phyloP scores from a whole-genome alignment of 2,113 vertebrate genomes.

The Gila orcuttii region DNA sequence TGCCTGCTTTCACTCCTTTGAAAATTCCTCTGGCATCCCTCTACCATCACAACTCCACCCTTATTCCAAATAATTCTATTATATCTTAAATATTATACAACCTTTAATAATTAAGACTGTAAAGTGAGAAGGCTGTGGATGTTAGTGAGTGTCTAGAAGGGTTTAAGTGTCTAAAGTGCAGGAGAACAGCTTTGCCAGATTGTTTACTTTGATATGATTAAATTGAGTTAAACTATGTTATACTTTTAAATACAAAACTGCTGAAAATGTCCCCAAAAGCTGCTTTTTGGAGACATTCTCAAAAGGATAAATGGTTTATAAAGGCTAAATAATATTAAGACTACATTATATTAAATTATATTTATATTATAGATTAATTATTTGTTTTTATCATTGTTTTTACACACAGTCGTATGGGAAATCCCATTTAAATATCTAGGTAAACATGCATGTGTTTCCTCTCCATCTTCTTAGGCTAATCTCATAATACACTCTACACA shows the following conservation, averaged over 20 bases:
- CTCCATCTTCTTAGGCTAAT: slow-evolving; percentile 64
- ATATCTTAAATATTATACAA: slow-evolving; percentile 31
- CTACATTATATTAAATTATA: no score
- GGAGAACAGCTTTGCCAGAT: not conserved
- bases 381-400: not conserved
- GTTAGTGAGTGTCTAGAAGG: not conserved
- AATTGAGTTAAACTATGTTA: not conserved
- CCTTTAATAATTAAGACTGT: not conserved
- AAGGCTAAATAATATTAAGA: not conserved
- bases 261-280: not conserved
- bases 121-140: not conserved
- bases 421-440: slow-evolving; percentile 27
- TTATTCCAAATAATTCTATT: not conserved
- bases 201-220: not conserved
- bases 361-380: no score
- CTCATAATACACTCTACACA: slow-evolving; percentile 59
- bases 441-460: slow-evolving; percentile 43
- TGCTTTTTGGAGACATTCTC: not conserved
- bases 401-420: slow-evolving; percentile 1
- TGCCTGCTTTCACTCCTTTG: not conserved
- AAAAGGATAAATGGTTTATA: not conserved
- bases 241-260: not conserved
- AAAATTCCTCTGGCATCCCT: not conserved
- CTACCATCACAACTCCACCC: not conserved
- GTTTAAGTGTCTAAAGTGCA: not conserved